Evolutionary conservation across 2,113 vertebrate species (phyloP), one percentile per base, ranked within the genome.

Genomic region (Diphyllodes magnificus): DNA sequence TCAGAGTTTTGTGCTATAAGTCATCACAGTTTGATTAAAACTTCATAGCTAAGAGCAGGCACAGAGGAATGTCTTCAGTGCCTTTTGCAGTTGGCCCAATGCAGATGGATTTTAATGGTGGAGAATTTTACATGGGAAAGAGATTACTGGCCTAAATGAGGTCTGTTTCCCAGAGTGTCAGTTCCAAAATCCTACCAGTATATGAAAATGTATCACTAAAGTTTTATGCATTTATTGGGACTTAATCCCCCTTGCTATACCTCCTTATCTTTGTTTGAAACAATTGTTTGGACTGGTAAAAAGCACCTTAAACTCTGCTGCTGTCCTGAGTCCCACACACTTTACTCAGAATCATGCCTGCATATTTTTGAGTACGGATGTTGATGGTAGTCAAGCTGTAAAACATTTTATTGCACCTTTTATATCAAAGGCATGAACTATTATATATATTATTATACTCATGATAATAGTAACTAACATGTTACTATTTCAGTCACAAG

Each of bases 21-120:
- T 82, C 71, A 77, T 80, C 45, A 70, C 44, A 66, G n/a, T 86
- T 82, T 69, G 33, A 82, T 82, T 87, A 66, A 93, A 87, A 72
- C 66, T 65, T 66, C 42, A 39, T 18, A 77, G 37, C 39, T 54
- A 42, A 69, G 70, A 81, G 54, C 57, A 69, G 57, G 59, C 65
- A 57, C 63, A 76, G 90, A 71, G 64, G 20, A 86, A 65, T 44
- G 27, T 33, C 44, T 57, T 81, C 65, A 21, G 42, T 66, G 75
- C 63, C 51, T 83, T 93, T 60, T 86, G 56, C 69, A 76, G 8
- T 27, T 76, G 63, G 49, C 70, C 39, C 51, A 49, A 44, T 50
- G 51, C 40, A 64, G 45, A n/a, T 50, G 22, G 53, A 63, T 96
- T 88, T 89, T 64, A 79, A 79, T 86, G 64, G 33, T 59, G 80